Percentiles rank a stretch among this genome's conserved stretches.
Evolutionary conservation across 1,140 invertebrate species (phyloP).

Genomic region (Musca vetustissima): DNA sequence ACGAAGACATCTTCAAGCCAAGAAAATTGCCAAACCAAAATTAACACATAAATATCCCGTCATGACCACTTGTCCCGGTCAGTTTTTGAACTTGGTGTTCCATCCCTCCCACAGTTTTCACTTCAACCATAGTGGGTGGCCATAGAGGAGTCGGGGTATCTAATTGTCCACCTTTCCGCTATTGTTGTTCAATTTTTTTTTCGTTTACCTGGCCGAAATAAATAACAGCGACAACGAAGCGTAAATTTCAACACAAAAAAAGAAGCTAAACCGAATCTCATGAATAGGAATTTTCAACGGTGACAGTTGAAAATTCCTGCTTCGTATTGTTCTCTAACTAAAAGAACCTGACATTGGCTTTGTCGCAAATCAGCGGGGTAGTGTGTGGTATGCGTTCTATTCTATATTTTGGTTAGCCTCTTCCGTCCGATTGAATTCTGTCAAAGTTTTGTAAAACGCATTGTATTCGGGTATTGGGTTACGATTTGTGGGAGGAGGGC

Average conservation of each 20-base stretch:
- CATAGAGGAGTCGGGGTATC: neutral
- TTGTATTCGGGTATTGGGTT: neutral
- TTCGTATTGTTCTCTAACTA: no score
- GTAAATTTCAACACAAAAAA: no score
- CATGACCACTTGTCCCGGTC: conserved; percentile 12
- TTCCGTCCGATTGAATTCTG: conserved; percentile 17
- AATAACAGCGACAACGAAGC: no score
- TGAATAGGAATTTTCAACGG: no score
- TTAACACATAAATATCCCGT: conserved; percentile 23
- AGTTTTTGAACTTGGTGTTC: no score
- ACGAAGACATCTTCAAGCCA: no score
- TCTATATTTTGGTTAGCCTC: conserved; percentile 2
- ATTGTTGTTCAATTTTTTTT: no score
- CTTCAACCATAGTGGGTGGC: no score
- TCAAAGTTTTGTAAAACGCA: conserved; percentile 4
- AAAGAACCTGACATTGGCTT: neutral
- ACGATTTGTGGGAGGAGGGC: neutral
- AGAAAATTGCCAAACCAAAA: conserved; percentile 20
- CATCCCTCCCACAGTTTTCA: no score
- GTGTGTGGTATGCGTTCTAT: neutral
- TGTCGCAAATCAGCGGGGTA: neutral
- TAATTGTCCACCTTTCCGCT: neutral
- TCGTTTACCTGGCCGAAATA: no score
- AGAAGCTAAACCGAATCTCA: no score
- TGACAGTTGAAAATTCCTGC: no score